These are phyloP conservation scores for Tauraco erythrolophus DNA, from an alignment of 2,113 vertebrate species.

Conservation along the genomic window DNA sequence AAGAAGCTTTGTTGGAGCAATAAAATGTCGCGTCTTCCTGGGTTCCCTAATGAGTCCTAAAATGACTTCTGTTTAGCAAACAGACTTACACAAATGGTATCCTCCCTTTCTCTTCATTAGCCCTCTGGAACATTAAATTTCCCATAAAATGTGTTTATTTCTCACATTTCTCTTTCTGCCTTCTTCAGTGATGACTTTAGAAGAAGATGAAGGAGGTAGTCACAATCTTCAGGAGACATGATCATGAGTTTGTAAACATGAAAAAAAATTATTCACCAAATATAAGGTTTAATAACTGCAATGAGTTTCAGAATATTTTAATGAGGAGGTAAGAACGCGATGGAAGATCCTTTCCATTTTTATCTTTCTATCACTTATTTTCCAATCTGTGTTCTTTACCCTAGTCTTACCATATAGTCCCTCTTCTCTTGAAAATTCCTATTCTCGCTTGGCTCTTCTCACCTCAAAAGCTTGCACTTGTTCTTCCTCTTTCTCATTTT, in stretches of 20 bases:
- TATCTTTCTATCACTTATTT: not conserved
- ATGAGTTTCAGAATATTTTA: not conserved
- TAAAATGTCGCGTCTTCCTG: not conserved
- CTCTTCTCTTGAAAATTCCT: not conserved
- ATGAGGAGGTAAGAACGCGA: not conserved
- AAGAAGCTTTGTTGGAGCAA: not conserved
- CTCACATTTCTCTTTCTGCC: not conserved
- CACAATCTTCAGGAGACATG: not conserved
- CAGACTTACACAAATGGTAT: fast-evolving
- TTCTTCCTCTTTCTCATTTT: too few species aligned
- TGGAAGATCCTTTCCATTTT: not conserved
- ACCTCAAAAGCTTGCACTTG: not conserved
- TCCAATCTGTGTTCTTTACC: not conserved
- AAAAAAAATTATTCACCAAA: not conserved
- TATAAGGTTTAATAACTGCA: not conserved
- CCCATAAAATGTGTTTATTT: not conserved
- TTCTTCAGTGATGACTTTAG: not conserved
- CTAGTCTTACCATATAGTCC: not conserved
- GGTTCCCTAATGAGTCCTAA: not conserved
- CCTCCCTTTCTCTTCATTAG: not conserved
- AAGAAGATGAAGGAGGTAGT: not conserved
- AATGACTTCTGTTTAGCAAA: not conserved
- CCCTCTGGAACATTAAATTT: not conserved
- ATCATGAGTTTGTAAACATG: not conserved
- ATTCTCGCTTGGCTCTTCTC: not conserved